Conservation (phyloP, 1,140 invertebrate species). For the Battus philenor region DNA sequence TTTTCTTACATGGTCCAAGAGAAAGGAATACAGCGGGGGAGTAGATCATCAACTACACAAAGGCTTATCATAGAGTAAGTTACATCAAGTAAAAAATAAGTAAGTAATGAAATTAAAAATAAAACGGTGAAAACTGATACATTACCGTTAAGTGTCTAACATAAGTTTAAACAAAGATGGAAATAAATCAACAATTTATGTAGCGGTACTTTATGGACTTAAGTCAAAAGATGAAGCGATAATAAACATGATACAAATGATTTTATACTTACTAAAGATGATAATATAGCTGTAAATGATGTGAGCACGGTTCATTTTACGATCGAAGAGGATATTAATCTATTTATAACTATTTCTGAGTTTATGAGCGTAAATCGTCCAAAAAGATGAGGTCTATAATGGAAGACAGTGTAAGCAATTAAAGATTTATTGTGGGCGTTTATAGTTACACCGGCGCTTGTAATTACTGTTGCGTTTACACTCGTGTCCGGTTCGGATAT, state of each 20-base stretch:
- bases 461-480: conserved; percentile 25
- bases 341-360: conserved; percentile 37
- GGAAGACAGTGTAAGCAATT: conserved; percentile 31
- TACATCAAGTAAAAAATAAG: no score
- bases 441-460: conserved; percentile 32
- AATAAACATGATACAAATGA: neutral
- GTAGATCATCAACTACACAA: no score
- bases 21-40: no score
- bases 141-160: no score
- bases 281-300: no score
- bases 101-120: no score
- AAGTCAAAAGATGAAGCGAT: conserved; percentile 4
- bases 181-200: conserved; percentile 21
- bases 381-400: conserved; percentile 31
- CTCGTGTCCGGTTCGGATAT: no score
- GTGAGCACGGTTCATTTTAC: conserved; percentile 8
- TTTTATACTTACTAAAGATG: neutral
- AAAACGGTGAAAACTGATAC: no score
- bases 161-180: no score
- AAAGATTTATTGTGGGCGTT: conserved; percentile 29
- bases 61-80: no score
- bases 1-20: no score
- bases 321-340: conserved; percentile 18
- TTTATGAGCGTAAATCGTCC: conserved; percentile 45
- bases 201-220: conserved; percentile 19